Percentiles rank a stretch among this genome's conserved stretches.
These are phyloP conservation scores for Oscheius sp. DNA, from an alignment of 2,888 invertebrate species.

Conservation along the genomic window DNA sequence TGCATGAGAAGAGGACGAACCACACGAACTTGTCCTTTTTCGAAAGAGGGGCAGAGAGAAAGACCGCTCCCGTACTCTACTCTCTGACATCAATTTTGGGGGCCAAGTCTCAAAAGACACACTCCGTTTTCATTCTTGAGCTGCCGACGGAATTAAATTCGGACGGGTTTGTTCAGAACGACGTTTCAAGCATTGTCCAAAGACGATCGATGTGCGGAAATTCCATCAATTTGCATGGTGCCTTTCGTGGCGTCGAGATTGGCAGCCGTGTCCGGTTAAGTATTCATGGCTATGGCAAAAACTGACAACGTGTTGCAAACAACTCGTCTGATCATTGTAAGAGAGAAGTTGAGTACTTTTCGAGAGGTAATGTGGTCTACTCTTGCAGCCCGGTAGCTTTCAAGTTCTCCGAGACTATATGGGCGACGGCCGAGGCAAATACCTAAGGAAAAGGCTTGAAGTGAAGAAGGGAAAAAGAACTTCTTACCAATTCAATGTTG, in stretches of 20 bases:
- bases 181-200: conserved; percentile 33
- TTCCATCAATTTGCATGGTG: conserved; percentile 37
- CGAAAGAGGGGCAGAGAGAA: too few relatives aligned
- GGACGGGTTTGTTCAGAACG: conserved; percentile 18
- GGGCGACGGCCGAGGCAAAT: conserved; percentile 60
- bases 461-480: background rate
- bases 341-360: too few relatives aligned
- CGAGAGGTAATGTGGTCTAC: conserved; percentile 9
- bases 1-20: conserved; percentile 20
- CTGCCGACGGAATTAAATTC: conserved; percentile 33
- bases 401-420: conserved; percentile 61
- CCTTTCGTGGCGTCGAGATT: conserved; percentile 33
- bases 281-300: conserved; percentile 33
- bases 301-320: conserved; percentile 13
- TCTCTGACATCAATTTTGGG: too few relatives aligned
- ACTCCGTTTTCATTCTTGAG: conserved; percentile 10
- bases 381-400: conserved; percentile 60
- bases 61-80: too few relatives aligned
- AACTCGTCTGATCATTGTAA: background rate
- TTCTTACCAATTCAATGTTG: conserved; percentile 67
- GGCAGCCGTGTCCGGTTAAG: conserved; percentile 36
- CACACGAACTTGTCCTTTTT: too few relatives aligned
- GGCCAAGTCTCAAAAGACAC: too few relatives aligned
- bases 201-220: conserved; percentile 38
- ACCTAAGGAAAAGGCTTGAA: conserved; percentile 42